Percentiles rank a stretch among this genome's conserved stretches.
Evolutionary conservation across 2,888 invertebrate genomes (phyloP).

Genomic region (Athetis lepigone): DNA sequence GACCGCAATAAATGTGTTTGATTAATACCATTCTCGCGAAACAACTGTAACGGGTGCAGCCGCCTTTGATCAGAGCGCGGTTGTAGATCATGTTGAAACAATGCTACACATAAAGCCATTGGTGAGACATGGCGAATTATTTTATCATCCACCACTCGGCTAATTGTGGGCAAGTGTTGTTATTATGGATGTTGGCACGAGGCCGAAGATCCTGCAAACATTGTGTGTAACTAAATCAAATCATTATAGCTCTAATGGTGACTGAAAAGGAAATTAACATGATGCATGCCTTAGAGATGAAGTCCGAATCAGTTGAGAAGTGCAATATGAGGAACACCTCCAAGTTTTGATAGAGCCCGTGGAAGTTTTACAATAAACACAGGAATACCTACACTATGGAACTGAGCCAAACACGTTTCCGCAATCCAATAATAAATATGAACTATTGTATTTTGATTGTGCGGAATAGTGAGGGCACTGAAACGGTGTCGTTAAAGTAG

Average conservation of each 20-base stretch:
- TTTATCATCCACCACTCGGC: constrained; percentile 67
- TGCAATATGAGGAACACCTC: constrained; percentile 34
- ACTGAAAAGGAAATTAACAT: constrained; percentile 51
- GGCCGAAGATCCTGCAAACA: constrained; percentile 53
- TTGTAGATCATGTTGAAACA: constrained; percentile 81
- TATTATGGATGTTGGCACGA: constrained; percentile 61
- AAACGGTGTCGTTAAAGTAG: constrained; percentile 41
- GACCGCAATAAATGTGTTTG: constrained; percentile 88
- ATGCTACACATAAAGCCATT: constrained; percentile 71
- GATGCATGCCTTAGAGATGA: constrained; percentile 33
- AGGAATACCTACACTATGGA: constrained; percentile 68
- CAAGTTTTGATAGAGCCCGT: constrained; percentile 65
- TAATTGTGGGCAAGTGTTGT: constrained; percentile 60
- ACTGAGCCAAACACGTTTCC: constrained; percentile 71
- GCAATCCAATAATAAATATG: constrained; percentile 72
- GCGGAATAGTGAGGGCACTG: constrained; percentile 22
- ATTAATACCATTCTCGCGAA: constrained; percentile 87
- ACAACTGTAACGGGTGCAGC: constrained; percentile 82
- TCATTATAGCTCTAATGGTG: constrained; percentile 47
- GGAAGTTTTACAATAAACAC: constrained; percentile 67
- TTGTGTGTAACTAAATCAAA: constrained; percentile 59
- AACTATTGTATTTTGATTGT: constrained; percentile 68
- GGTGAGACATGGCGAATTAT: constrained; percentile 74
- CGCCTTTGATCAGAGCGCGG: constrained; percentile 82
- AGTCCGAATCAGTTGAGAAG: constrained; percentile 16